Percentiles rank a stretch among this genome's conserved stretches.
phyloP scores from a whole-genome alignment of 2,888 invertebrate genomes.

The Archaeoteleia sp. region DNA sequence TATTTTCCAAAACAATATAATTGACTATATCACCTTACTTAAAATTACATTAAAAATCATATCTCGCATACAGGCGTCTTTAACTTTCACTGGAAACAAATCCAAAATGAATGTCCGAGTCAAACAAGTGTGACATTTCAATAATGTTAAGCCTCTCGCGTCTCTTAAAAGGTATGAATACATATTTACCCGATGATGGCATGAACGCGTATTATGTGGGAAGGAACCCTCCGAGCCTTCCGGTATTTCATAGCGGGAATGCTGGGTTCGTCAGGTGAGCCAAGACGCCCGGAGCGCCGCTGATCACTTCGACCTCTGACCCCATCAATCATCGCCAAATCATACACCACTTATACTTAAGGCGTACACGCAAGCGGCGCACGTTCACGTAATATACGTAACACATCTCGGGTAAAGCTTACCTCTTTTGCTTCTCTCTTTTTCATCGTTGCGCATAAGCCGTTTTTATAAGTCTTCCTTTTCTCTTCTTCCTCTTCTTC shows the following conservation, averaged over 20 bases:
- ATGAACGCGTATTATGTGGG: constrained; percentile 28
- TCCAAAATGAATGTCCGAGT: too few species aligned
- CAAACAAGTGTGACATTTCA: constrained; percentile 17
- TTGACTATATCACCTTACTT: too few species aligned
- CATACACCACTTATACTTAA: constrained; percentile 71
- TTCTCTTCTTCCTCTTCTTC: constrained; percentile 22
- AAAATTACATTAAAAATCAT: constrained; percentile 5
- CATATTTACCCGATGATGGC: constrained; percentile 28
- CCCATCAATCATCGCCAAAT: constrained; percentile 74
- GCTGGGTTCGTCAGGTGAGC: constrained; percentile 67
- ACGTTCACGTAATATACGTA: constrained; percentile 66
- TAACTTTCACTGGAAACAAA: too few species aligned
- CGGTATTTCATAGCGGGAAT: constrained; percentile 42
- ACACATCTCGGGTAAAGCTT: constrained; percentile 46
- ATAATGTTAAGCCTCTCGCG: constrained; percentile 14
- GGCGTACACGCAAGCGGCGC: constrained; percentile 69
- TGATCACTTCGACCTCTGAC: constrained; percentile 73
- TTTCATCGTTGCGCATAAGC: constrained; percentile 14
- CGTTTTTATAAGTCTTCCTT: too few species aligned
- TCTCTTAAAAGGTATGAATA: constrained; percentile 6
- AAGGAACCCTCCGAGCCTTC: constrained; percentile 42
- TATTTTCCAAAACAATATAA: too few species aligned
- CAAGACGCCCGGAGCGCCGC: constrained; percentile 71
- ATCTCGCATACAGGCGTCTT: too few species aligned
- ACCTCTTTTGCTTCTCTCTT: constrained; percentile 10